These are phyloP conservation scores for Brachypodius melanocephalos DNA, from an alignment of 2,113 vertebrate species.

Conservation along the genomic window DNA sequence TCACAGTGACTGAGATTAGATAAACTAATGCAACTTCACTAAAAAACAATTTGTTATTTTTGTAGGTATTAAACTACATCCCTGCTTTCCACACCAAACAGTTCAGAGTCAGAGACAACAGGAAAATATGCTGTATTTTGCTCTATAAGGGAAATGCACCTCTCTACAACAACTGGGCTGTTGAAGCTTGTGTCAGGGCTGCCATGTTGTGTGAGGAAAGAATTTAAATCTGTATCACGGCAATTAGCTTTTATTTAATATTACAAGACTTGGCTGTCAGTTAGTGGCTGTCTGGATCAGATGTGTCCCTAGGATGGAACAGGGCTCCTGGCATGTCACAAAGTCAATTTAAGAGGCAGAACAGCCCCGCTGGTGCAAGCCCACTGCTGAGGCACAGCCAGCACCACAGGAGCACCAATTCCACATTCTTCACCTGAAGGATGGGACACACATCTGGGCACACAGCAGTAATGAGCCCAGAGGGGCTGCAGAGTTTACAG, in stretches of 20 bases:
- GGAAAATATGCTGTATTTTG: background rate
- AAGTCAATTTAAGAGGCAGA: background rate
- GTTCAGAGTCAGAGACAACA: background rate
- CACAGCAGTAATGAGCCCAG: fast-evolving
- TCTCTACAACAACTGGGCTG: background rate
- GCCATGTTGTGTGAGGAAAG: background rate
- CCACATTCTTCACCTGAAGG: background rate
- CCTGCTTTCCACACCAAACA: background rate
- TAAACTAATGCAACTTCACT: background rate
- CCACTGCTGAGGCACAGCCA: background rate
- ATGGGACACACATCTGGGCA: background rate
- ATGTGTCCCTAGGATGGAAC: background rate
- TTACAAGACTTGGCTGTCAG: background rate
- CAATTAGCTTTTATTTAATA: background rate
- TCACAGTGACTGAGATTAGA: background rate
- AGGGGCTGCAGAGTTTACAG: background rate
- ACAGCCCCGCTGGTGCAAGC: fast-evolving
- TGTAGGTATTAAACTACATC: background rate
- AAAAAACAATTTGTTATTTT: background rate
- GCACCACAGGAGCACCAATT: fast-evolving
- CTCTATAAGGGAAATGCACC: background rate
- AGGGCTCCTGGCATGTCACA: background rate
- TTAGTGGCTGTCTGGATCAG: background rate
- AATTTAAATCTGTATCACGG: background rate
- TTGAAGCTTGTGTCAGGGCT: background rate